phyloP scores from a whole-genome alignment of 1,140 invertebrate species.

The Venturia canescens region DNA sequence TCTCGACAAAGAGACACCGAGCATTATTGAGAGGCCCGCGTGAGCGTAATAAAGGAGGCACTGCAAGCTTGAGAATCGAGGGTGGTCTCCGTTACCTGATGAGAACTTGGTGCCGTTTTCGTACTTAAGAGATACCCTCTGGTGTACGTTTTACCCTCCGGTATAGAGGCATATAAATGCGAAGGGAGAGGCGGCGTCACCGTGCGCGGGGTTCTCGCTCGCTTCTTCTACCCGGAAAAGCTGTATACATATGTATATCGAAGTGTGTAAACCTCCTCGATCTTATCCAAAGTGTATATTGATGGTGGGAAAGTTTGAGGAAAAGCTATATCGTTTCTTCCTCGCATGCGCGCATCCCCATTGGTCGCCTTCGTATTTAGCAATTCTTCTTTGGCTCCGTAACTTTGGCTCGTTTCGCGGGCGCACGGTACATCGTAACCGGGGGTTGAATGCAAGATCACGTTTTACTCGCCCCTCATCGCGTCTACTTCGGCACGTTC shows the following conservation, averaged over 20 bases:
- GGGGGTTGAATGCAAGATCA: background rate
- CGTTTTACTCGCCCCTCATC: conserved; percentile 4
- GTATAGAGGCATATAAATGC: no score
- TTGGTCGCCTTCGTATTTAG: conserved; percentile 3
- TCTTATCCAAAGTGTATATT: conserved; percentile 8
- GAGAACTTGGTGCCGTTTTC: background rate
- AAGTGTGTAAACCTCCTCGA: background rate
- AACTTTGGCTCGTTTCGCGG: conserved; percentile 9
- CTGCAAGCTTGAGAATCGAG: background rate
- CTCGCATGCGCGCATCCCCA: background rate
- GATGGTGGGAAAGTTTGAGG: background rate
- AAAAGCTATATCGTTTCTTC: background rate
- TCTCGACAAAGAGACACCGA: conserved; percentile 52
- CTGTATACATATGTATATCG: no score
- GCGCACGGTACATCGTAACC: conserved; percentile 18
- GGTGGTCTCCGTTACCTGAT: background rate
- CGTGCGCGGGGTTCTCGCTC: background rate
- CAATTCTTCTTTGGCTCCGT: background rate
- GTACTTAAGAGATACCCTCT: background rate
- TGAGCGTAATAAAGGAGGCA: conserved; percentile 10
- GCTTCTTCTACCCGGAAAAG: background rate
- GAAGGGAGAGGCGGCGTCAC: background rate
- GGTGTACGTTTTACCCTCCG: background rate
- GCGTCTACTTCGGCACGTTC: conserved; percentile 12
- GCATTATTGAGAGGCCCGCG: conserved; percentile 44